Conservation (phyloP, 2,888 invertebrate species). For the Biston stratarius region DNA sequence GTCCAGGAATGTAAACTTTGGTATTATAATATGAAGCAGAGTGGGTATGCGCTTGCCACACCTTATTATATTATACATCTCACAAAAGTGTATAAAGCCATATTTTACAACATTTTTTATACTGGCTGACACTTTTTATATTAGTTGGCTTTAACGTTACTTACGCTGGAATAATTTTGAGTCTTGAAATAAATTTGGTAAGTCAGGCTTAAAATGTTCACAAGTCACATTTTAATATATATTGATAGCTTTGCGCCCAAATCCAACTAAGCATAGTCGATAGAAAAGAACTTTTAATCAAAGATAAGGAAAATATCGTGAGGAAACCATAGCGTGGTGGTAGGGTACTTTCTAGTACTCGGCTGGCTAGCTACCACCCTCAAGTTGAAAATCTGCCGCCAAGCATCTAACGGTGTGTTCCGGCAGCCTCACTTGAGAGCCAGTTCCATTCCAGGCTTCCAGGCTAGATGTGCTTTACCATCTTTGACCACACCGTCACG, state of each 20-base stretch:
- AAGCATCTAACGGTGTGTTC: no score
- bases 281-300: no score
- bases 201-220: conserved; percentile 2
- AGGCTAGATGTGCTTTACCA: no score
- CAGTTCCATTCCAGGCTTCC: no score
- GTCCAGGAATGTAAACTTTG: conserved; percentile 32
- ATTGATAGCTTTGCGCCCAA: not conserved
- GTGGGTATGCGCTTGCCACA: conserved; percentile 44
- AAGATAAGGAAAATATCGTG: no score
- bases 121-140: conserved; percentile 26
- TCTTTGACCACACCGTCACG: no score
- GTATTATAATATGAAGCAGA: conserved; percentile 37
- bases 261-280: not conserved
- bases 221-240: not conserved
- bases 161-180: conserved; percentile 1
- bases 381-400: no score
- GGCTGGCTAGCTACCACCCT: no score
- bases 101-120: conserved; percentile 37
- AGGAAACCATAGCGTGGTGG: no score
- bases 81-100: conserved; percentile 40
- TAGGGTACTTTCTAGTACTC: no score
- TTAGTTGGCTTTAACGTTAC: conserved; percentile 15
- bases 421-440: no score
- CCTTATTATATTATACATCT: conserved; percentile 44
- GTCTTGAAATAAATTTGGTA: conserved; percentile 9